Base-by-base conservation (phyloP, 2,113 vertebrate species). In the Bubo bubo region DNA sequence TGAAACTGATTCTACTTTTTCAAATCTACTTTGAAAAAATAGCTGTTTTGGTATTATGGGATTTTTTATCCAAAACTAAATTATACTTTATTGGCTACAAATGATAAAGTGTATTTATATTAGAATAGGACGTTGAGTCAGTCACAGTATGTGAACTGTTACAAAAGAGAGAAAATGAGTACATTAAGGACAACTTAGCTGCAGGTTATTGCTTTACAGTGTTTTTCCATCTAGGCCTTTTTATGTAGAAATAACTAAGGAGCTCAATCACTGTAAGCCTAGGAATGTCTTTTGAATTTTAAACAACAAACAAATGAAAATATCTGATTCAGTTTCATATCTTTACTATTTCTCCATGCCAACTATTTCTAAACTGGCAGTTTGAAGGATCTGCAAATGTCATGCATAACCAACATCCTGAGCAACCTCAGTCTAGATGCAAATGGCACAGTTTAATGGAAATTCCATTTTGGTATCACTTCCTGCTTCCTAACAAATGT, bases 221-320 rank as follows among this genome's bases (percentile, higher is more conserved):
- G 60, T 71, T 95, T 91, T 94, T 89, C 89, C 52, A 93, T 89
- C 85, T 90, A 72, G 68, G 70, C 34, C 21, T 79, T 81, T 88
- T 88, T 79, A 85, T 81, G 32, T 75, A 67, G 70, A 93, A 94
- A 81, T 87, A 91, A 55, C 76, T 53, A 74, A 95, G 56, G 12
- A 97, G 32, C 43, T 96, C 83, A 63, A 16, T 88, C 80, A 89
- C 80, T 59, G 18, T 87, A 67, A 94, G 56, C 26, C 67, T 73
- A 71, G 64, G 63, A 89, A 81, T 27, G 32, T 32, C 56, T 91
- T 91, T 63, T 12, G 56, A 93, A 86, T 95, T 95, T 92, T 71
- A 81, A 94, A 39, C n/a, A 93, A 88, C 55, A 86, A 80, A 56
- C 32, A 95, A 73, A 92, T 60, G 53, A 85, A 95, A 94, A 74